phyloP scores from a whole-genome alignment of 2,797 vertebrate species.

The Carduelis carduelis region DNA sequence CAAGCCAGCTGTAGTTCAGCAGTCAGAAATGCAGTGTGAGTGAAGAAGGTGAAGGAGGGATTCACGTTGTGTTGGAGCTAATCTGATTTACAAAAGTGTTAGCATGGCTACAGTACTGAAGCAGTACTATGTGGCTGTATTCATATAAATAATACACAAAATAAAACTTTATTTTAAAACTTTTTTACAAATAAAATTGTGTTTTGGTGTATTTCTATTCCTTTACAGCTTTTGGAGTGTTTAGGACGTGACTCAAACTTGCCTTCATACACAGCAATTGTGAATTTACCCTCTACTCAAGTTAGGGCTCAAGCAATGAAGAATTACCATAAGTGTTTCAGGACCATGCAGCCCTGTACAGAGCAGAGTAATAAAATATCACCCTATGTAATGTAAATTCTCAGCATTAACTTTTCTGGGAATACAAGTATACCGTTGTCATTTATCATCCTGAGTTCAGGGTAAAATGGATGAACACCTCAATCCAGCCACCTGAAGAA shows the following conservation, averaged over 20 bases:
- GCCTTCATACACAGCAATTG: neutral
- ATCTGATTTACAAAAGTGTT: neutral
- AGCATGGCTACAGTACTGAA: neutral
- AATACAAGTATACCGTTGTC: neutral
- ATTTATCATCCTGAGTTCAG: neutral
- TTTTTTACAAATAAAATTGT: neutral
- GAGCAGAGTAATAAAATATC: neutral
- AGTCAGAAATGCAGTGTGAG: neutral
- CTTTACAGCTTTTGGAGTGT: neutral
- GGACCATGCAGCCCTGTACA: neutral
- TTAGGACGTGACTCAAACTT: neutral
- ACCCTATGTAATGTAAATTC: neutral
- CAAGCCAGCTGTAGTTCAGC: neutral
- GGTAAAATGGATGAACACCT: neutral
- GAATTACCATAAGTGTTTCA: neutral
- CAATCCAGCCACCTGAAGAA: neutral
- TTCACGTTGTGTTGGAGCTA: neutral
- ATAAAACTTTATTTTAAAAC: neutral
- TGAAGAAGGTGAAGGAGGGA: neutral
- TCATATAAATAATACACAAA: neutral
- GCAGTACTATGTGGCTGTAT: neutral
- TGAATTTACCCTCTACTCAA: neutral
- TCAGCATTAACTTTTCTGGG: neutral
- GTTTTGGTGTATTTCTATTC: neutral
- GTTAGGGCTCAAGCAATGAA: neutral